Conservation (phyloP, 1,140 invertebrate genomes). For the Hormaphis cornu region DNA sequence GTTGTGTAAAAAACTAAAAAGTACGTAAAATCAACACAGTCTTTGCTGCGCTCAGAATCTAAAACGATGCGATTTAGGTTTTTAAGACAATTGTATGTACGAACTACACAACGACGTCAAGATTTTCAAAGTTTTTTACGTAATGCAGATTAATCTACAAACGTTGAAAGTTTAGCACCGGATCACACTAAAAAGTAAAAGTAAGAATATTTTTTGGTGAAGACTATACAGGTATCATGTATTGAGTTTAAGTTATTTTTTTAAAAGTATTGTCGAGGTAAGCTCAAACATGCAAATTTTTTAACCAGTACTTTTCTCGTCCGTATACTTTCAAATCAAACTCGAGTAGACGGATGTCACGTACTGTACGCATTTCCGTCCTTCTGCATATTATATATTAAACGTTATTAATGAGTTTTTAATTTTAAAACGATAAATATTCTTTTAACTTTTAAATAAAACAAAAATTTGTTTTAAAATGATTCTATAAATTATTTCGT, state of each 20-base stretch:
- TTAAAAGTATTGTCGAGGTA: neutral
- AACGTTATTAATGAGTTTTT: no score
- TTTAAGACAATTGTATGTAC: neutral
- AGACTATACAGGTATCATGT: neutral
- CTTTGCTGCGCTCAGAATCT: no score
- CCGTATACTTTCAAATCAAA: neutral
- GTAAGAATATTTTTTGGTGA: neutral
- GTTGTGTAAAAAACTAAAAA: no score
- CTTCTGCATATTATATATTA: no score
- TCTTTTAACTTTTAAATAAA: no score
- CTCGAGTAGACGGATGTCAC: no score
- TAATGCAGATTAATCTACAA: neutral
- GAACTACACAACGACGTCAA: no score
- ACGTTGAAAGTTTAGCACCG: neutral
- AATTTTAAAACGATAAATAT: no score
- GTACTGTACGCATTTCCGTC: no score
- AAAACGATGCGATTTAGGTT: neutral
- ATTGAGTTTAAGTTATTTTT: neutral
- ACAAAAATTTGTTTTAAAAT: no score
- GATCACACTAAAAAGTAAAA: neutral
- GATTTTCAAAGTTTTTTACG: neutral
- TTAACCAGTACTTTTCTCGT: neutral
- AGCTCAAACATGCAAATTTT: neutral
- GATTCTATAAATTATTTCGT: no score
- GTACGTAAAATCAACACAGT: no score